Conservation (phyloP, 2,113 vertebrate genomes). For the Varanus salvator region DNA sequence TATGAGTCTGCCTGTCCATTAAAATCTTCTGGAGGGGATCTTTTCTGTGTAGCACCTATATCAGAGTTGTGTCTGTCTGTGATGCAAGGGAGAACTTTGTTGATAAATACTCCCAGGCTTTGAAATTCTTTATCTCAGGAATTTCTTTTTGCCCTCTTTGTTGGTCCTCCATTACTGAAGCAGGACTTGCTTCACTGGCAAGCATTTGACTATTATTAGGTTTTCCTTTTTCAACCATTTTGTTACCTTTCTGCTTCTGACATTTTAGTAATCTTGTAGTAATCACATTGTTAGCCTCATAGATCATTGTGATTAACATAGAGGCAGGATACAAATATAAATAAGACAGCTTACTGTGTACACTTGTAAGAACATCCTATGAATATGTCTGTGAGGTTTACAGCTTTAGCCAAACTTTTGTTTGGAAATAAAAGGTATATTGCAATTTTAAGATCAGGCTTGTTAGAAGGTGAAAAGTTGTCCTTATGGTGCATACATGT, state of each 20-base stretch:
- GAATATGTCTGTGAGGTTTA: background rate
- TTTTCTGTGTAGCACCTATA: background rate
- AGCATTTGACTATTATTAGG: background rate
- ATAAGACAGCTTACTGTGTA: background rate
- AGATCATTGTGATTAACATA: background rate
- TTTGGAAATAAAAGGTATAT: background rate
- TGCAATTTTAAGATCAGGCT: background rate
- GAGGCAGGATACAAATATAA: background rate
- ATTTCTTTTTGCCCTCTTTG: background rate
- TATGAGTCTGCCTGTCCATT: background rate
- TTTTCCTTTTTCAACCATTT: background rate
- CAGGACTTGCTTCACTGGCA: too few species aligned
- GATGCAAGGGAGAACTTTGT: background rate
- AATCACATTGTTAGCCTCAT: background rate
- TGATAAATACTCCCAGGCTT: background rate
- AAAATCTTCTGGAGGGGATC: background rate
- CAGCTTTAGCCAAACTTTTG: background rate
- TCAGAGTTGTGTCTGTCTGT: background rate
- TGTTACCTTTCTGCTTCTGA: background rate
- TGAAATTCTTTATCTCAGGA: background rate
- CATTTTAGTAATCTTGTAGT: background rate
- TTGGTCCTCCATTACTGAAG: background rate
- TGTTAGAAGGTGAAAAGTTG: background rate
- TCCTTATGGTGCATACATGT: slow-evolving; percentile 29
- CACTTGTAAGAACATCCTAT: background rate